Evolutionary conservation across 2,797 vertebrate species (phyloP).

Genomic region (Liasis olivaceus): DNA sequence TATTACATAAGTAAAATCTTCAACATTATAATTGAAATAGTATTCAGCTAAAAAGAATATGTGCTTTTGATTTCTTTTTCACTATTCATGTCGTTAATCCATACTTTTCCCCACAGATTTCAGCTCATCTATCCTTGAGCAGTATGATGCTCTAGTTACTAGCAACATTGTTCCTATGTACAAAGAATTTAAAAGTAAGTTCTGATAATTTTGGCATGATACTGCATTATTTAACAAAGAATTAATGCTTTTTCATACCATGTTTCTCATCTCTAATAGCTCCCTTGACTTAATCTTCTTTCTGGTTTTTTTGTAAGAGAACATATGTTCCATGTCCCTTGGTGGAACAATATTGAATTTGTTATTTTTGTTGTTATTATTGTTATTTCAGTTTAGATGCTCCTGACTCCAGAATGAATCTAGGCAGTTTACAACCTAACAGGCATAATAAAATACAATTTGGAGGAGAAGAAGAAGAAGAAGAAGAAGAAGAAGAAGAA

Average conservation of each 20-base stretch:
- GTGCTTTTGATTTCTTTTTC: neutral
- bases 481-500: too few relatives aligned
- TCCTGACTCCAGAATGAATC: neutral
- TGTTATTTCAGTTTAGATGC: neutral
- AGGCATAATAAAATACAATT: neutral
- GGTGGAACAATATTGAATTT: neutral
- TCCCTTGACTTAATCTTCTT: neutral
- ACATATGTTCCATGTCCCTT: neutral
- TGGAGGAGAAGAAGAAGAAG: neutral
- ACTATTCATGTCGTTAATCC: neutral
- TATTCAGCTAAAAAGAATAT: neutral
- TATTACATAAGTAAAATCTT: neutral
- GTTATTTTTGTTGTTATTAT: neutral
- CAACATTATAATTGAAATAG: neutral
- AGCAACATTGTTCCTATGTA: constrained; percentile 96
- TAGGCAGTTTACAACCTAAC: neutral
- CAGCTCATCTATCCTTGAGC: constrained; percentile 54
- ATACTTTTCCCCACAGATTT: constrained; percentile 63
- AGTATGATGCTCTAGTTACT: constrained; percentile 85
- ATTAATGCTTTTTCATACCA: neutral
- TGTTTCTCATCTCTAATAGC: neutral
- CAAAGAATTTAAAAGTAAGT: constrained; percentile 85
- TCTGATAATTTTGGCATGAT: neutral
- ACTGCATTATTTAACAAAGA: neutral
- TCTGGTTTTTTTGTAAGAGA: neutral